Conservation (phyloP, 2,797 vertebrate genomes). For the Uromys caudimaculatus region DNA sequence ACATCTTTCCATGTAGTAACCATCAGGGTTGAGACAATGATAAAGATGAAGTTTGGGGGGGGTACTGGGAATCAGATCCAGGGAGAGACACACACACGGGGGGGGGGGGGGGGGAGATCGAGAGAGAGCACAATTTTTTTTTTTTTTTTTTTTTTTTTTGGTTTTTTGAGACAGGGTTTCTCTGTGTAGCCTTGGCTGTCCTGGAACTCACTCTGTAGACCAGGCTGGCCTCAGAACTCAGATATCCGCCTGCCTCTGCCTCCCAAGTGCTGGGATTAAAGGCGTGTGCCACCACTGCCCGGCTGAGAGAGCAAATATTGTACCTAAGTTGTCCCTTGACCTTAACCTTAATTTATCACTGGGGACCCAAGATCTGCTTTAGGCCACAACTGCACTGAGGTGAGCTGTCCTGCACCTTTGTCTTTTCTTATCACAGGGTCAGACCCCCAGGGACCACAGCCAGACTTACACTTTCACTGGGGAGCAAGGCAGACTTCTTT, state of each 20-base stretch:
- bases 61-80: neutral
- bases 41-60: neutral
- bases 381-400: neutral
- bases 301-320: neutral
- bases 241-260: too few relatives aligned
- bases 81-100: neutral
- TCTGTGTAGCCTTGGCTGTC: too few relatives aligned
- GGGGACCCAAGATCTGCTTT: neutral
- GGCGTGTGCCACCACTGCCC: too few relatives aligned
- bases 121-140: too few relatives aligned
- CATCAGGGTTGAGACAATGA: neutral
- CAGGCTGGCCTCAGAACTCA: too few relatives aligned
- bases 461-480: slow-evolving; percentile 30
- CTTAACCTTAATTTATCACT: neutral
- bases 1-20: neutral
- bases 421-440: neutral
- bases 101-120: too few relatives aligned
- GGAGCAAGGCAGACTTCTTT: neutral
- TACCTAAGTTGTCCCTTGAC: neutral
- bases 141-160: too few relatives aligned
- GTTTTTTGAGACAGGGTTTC: too few relatives aligned
- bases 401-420: neutral
- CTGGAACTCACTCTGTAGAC: too few relatives aligned
- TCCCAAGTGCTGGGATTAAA: too few relatives aligned
- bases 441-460: neutral